A percentile compares a stretch with the other conserved stretches of the same genome.
Evolutionary conservation across 1,140 invertebrate species (phyloP).

Genomic region (Bombus ignitus): DNA sequence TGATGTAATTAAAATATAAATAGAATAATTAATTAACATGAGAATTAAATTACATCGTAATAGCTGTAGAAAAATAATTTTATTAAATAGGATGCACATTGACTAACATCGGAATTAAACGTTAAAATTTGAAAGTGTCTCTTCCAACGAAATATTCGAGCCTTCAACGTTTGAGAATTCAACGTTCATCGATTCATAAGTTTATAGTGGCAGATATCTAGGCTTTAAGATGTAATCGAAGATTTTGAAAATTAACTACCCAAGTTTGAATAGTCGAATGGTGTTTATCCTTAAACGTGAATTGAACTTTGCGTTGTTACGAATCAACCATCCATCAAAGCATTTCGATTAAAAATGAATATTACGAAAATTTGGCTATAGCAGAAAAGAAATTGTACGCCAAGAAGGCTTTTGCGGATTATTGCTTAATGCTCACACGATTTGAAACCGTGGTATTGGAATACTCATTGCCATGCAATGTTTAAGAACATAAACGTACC

Average conservation of each 20-base stretch:
- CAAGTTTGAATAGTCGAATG: not conserved
- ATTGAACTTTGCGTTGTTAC: constrained; percentile 3
- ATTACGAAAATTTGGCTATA: constrained; percentile 3
- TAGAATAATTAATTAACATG: not conserved
- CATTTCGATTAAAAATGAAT: not conserved
- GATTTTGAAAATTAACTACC: not conserved
- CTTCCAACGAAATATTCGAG: constrained; percentile 17
- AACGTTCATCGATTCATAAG: constrained; percentile 22
- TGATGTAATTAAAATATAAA: not conserved
- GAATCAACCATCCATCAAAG: constrained; percentile 6
- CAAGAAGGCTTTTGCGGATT: constrained; percentile 8
- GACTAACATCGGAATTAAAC: not conserved
- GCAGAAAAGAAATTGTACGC: constrained; percentile 1
- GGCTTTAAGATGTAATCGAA: constrained; percentile 20
- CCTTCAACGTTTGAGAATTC: constrained; percentile 8
- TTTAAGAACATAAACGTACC: constrained; percentile 54
- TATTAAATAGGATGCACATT: not conserved
- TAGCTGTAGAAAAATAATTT: not conserved
- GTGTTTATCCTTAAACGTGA: not conserved
- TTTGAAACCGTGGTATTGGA: constrained; percentile 15
- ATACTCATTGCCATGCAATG: constrained; percentile 37
- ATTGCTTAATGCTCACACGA: constrained; percentile 18
- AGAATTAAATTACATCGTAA: not conserved
- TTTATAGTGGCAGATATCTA: constrained; percentile 2
- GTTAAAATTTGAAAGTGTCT: constrained; percentile 26